phyloP scores from a whole-genome alignment of 1,140 invertebrate species.

The Protaetia brevitarsis region DNA sequence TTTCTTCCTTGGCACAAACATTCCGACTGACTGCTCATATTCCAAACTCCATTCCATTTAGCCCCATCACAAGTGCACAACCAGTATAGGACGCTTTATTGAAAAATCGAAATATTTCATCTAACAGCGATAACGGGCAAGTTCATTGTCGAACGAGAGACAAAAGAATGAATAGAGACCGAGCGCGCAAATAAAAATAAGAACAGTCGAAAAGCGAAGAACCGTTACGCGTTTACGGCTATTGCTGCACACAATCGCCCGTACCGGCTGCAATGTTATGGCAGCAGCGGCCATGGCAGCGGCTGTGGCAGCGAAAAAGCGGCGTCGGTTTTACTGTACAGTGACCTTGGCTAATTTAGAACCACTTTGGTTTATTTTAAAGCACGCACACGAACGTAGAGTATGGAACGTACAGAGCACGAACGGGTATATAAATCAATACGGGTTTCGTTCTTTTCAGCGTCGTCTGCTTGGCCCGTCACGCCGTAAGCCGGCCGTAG shows the following conservation, averaged over 20 bases:
- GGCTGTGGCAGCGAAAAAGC: neutral
- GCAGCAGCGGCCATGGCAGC: no score
- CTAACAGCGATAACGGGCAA: neutral
- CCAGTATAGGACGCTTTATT: no score
- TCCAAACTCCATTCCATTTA: no score
- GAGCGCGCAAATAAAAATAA: no score
- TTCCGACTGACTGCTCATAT: neutral
- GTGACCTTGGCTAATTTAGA: conserved; percentile 16
- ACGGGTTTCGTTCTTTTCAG: neutral
- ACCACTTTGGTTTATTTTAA: conserved; percentile 15
- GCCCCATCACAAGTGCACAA: no score
- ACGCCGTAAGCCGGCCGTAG: neutral
- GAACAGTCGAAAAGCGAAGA: neutral
- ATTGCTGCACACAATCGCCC: neutral
- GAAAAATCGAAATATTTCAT: no score
- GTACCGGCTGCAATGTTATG: neutral
- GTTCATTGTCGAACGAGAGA: neutral
- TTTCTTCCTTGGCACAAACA: neutral
- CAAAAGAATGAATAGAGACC: neutral
- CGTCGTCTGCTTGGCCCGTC: neutral
- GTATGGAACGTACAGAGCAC: no score
- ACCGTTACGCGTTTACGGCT: neutral
- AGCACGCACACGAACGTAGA: neutral
- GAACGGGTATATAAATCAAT: conserved; percentile 6
- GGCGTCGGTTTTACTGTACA: neutral